Conservation (phyloP, 2,797 vertebrate genomes). For the Serranus cabrilla region DNA sequence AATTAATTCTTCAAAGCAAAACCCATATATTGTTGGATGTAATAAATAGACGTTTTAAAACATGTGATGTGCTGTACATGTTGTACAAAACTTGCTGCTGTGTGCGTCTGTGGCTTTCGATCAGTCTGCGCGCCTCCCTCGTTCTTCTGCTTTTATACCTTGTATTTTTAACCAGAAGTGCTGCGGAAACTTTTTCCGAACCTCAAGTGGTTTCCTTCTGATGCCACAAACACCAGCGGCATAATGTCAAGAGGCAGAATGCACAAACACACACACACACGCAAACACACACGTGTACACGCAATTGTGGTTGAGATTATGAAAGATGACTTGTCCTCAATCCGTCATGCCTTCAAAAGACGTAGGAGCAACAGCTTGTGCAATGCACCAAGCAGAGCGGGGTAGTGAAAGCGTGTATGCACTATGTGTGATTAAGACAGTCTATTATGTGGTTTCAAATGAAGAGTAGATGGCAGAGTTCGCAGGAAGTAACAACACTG, state of each 20-base stretch:
- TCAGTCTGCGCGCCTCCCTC: background rate
- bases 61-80: background rate
- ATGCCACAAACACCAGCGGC: background rate
- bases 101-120: background rate
- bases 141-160: slow-evolving; percentile 42
- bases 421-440: background rate
- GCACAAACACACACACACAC: background rate
- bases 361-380: background rate
- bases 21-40: background rate
- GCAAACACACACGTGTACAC: background rate
- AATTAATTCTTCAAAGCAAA: background rate
- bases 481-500: background rate
- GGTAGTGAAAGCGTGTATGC: background rate
- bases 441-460: background rate
- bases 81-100: background rate
- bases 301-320: background rate
- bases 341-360: background rate
- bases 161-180: slow-evolving; percentile 49
- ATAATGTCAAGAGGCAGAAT: background rate
- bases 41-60: background rate
- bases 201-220: slow-evolving; percentile 30
- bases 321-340: background rate
- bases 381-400: background rate
- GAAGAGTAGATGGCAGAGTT: background rate
- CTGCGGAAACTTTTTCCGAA: background rate